phyloP scores from a whole-genome alignment of 2,113 vertebrate species.

The Sander lucioperca region DNA sequence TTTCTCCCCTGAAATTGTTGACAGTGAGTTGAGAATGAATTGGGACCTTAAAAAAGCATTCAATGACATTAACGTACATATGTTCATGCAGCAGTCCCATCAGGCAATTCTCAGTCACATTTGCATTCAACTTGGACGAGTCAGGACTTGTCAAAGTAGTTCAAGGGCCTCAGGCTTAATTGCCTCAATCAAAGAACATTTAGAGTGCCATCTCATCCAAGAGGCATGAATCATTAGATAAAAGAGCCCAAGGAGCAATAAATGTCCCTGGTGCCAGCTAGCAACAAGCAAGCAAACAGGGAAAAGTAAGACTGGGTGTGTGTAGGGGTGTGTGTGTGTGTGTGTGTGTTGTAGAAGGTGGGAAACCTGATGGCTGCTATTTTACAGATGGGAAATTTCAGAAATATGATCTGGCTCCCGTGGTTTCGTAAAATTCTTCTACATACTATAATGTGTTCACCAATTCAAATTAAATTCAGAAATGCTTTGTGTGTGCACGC shows the following conservation, averaged over 20 bases:
- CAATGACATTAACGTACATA: not conserved
- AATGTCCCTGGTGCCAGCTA: constrained; percentile 54
- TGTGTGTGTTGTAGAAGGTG: not conserved
- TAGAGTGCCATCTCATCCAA: constrained; percentile 58
- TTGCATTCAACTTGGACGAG: constrained; percentile 16
- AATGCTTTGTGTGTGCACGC: constrained; percentile 3
- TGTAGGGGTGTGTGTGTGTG: not conserved
- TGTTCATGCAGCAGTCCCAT: not conserved
- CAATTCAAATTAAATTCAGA: constrained; percentile 6
- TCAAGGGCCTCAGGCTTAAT: constrained; percentile 64
- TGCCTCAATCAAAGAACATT: constrained; percentile 69
- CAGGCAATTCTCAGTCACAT: constrained; percentile 19
- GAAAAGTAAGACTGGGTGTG: not conserved
- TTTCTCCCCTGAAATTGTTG: not conserved
- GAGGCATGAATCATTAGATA: constrained; percentile 68
- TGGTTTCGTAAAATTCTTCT: not conserved
- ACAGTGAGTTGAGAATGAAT: not conserved
- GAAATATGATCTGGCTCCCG: constrained; percentile 7
- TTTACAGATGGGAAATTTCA: constrained; percentile 9
- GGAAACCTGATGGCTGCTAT: constrained; percentile 14
- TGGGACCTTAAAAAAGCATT: not conserved
- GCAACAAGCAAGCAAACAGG: constrained; percentile 15
- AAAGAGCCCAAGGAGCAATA: constrained; percentile 62
- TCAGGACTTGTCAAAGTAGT: constrained; percentile 48
- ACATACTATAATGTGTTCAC: not conserved